phyloP scores from a whole-genome alignment of 2,113 vertebrate genomes.

The Cottus gobio region DNA sequence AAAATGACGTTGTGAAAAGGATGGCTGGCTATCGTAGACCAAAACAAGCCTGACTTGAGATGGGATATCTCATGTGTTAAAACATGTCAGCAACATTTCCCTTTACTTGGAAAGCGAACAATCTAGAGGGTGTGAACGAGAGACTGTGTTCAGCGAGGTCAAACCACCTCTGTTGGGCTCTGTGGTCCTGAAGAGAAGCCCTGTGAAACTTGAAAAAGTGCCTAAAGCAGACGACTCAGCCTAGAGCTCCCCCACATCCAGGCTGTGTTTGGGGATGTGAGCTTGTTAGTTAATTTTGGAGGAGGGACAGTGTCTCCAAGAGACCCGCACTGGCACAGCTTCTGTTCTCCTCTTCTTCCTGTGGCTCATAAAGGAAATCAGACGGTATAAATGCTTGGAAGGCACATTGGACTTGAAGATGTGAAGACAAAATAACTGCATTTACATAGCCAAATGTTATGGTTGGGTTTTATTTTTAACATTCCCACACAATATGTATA shows the following conservation, averaged over 20 bases:
- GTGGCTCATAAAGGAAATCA: constrained; percentile 55
- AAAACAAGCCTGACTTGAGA: constrained; percentile 59
- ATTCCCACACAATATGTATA: constrained; percentile 28
- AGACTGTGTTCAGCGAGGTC: constrained; percentile 34
- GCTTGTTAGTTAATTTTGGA: constrained; percentile 35
- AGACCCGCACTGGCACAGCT: constrained; percentile 49
- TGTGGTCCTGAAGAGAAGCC: constrained; percentile 63
- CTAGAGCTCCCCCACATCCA: constrained; percentile 41
- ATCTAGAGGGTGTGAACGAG: constrained; percentile 36
- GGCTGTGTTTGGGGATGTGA: constrained; percentile 46
- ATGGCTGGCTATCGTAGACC: constrained; percentile 42
- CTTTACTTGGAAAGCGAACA: constrained; percentile 76
- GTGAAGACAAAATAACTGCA: constrained; percentile 33
- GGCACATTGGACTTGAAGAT: constrained; percentile 28
- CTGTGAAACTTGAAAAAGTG: constrained; percentile 82
- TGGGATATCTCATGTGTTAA: constrained; percentile 69
- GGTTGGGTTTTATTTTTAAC: constrained; percentile 47
- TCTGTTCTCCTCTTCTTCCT: constrained; percentile 42
- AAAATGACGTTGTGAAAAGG: constrained; percentile 44
- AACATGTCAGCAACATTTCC: constrained; percentile 77
- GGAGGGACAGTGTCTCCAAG: constrained; percentile 51
- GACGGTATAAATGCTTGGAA: constrained; percentile 23
- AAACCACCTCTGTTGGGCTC: constrained; percentile 60
- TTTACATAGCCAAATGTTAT: constrained; percentile 22
- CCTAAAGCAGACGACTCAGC: constrained; percentile 78